Base-by-base conservation (phyloP, 2,113 vertebrate species). In the Datnioides undecimradiatus region DNA sequence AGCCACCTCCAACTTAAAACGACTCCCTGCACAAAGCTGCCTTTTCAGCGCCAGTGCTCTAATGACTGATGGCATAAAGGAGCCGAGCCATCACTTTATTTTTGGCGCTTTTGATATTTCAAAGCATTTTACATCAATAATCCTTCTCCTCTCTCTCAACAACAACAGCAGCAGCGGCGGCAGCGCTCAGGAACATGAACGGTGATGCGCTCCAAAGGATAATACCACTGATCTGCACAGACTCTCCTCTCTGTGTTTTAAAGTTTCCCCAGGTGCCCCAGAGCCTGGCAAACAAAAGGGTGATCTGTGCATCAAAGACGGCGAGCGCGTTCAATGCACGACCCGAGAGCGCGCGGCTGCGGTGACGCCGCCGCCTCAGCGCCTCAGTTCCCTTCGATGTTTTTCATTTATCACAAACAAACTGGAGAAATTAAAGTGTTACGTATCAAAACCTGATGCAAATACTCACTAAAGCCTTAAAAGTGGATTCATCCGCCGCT, bases 11-110 rank as follows among this genome's bases (percentile, higher is more conserved):
- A 21, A 87, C 80, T 85, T 84, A 66, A 81, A 87, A 81, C 72
- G 51, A 36, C 45, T 62, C 57, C 2, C 48, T 1, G 76, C 48
- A 86, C 87, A 89, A 86, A 91, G 89, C 73, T 81, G 52, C 77
- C 82, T 87, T 88, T 85, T 73, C 25, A 91, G 68, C 31, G 0
- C 54, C 1, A 40, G 38, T n/a, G 54, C 80, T 55, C 71, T 78
- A 82, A 87, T 78, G 85, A 90, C 49, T 82, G 83, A 83, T 33
- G 76, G 77, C 77, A 79, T 78, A 64, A 88, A 84, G 80, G 83
- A 63, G 49, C 38, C 27, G 57, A 80, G 83, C 68, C 88, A 62
- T 85, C 84, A 72, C 82, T 81, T 73, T 72, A 79, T 87, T 64
- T 80, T 41, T 73, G 34, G 7, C 14, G 17, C 4, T 75, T 87